Percentiles rank a stretch among this genome's conserved stretches.
These are phyloP conservation scores for Isichthys henryi DNA, from an alignment of 2,113 vertebrate genomes.

Conservation along the genomic window DNA sequence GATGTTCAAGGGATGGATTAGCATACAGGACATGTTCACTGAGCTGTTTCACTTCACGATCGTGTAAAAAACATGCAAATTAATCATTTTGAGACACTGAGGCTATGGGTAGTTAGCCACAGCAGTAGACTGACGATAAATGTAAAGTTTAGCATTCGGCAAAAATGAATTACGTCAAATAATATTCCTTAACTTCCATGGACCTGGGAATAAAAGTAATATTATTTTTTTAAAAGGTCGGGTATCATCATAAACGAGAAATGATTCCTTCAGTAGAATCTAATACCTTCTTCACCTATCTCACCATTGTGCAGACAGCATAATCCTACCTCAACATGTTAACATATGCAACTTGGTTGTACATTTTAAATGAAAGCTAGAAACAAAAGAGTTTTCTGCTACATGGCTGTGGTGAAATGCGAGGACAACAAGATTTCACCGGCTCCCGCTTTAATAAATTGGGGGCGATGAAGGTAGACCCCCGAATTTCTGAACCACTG, in stretches of 20 bases:
- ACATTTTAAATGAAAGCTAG: conserved; percentile 7
- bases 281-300: conserved; percentile 23
- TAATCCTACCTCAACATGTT: conserved; percentile 44
- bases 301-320: conserved; percentile 6
- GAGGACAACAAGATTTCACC: too few relatives aligned
- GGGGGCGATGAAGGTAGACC: neutral
- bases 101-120: neutral
- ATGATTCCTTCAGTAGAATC: conserved; percentile 19
- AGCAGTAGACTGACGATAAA: neutral
- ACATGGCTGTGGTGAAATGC: neutral
- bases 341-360: conserved; percentile 39
- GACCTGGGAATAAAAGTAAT: neutral
- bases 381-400: conserved; percentile 34
- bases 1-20: neutral
- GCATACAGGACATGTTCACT: neutral
- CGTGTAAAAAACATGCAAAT: neutral
- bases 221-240: neutral
- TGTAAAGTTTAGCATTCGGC: conserved; percentile 8
- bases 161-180: conserved; percentile 2
- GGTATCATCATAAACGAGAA: neutral
- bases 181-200: neutral
- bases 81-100: neutral
- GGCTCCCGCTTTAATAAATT: neutral
- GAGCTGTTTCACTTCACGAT: neutral
- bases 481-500: neutral